phyloP scores from a whole-genome alignment of 1,140 invertebrate species.

The Lethrus apterus region DNA sequence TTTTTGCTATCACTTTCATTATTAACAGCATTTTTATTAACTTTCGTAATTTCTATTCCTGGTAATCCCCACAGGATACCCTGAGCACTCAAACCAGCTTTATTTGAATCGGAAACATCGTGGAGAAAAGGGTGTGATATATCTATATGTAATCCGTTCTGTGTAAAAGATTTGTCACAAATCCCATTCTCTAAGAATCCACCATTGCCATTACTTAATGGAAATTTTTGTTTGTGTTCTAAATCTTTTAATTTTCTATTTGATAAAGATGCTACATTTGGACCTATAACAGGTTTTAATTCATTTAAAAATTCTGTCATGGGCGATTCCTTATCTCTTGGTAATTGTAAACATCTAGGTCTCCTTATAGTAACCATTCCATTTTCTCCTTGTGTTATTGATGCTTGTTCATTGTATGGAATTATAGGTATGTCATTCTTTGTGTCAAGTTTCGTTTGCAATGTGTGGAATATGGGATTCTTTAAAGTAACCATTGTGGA shows the following conservation, averaged over 20 bases:
- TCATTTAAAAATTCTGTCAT: constrained; percentile 23
- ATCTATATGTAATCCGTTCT: not conserved
- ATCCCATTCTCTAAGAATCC: not conserved
- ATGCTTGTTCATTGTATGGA: constrained; percentile 44
- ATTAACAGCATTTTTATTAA: constrained; percentile 29
- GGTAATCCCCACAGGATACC: constrained; percentile 38
- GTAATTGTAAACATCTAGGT: constrained; percentile 42
- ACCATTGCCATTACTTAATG: not conserved
- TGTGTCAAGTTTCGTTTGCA: constrained; percentile 21
- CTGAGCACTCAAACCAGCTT: constrained; percentile 32
- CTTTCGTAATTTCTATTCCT: constrained; percentile 40
- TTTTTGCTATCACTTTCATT: constrained; percentile 23
- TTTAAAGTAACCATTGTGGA: constrained; percentile 59
- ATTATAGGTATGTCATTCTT: constrained; percentile 16
- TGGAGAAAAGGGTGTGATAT: constrained; percentile 2
- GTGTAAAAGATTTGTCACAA: not conserved
- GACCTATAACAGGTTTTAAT: constrained; percentile 26
- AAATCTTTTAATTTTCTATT: not conserved
- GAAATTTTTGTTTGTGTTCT: not conserved
- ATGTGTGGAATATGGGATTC: constrained; percentile 61
- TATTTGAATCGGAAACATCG: constrained; percentile 13
- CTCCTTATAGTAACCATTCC: constrained; percentile 77
- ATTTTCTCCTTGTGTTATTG: constrained; percentile 63
- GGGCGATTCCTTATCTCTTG: constrained; percentile 24
- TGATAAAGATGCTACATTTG: constrained; percentile 9